Percentiles rank a stretch among this genome's conserved stretches.
phyloP scores from a whole-genome alignment of 2,113 vertebrate species.

The Xyliphius kryptos region DNA sequence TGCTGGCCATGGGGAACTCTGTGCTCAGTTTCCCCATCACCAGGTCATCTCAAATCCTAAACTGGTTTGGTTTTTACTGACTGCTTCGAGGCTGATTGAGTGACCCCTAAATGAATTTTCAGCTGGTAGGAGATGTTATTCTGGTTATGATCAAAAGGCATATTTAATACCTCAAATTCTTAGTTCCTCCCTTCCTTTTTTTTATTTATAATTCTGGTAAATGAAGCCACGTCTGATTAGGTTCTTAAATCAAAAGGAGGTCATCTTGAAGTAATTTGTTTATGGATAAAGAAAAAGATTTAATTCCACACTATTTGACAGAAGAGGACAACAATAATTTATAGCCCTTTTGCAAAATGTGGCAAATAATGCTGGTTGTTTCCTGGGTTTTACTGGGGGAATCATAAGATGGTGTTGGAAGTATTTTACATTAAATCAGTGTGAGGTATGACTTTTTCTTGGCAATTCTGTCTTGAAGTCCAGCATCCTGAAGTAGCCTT shows the following conservation, averaged over 20 bases:
- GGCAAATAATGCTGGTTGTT: too few relatives aligned
- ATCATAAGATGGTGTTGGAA: too few relatives aligned
- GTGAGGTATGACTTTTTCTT: too few relatives aligned
- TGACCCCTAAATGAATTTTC: constrained; percentile 39
- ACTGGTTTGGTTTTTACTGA: constrained; percentile 28
- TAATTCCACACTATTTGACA: constrained; percentile 20
- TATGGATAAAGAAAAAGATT: constrained; percentile 23
- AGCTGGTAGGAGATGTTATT: constrained; percentile 42
- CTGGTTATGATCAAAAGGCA: constrained; percentile 43
- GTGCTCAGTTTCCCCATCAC: constrained; percentile 28
- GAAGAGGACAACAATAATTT: constrained; percentile 30
- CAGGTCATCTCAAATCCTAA: constrained; percentile 38
- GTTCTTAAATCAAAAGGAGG: constrained; percentile 36
- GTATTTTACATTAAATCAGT: too few relatives aligned
- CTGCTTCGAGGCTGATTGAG: constrained; percentile 36
- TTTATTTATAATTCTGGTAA: constrained; percentile 48
- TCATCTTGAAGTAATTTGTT: constrained; percentile 54
- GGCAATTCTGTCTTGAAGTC: too few relatives aligned
- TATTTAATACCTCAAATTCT: constrained; percentile 33
- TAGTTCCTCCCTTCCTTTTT: constrained; percentile 12
- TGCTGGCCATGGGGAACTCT: constrained; percentile 32
- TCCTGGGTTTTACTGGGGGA: too few relatives aligned
- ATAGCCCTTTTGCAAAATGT: too few relatives aligned
- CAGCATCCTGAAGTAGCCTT: too few relatives aligned
- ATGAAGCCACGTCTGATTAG: constrained; percentile 44